Base-by-base conservation (phyloP, 2,797 vertebrate genomes). In the Sebastes cheni region DNA sequence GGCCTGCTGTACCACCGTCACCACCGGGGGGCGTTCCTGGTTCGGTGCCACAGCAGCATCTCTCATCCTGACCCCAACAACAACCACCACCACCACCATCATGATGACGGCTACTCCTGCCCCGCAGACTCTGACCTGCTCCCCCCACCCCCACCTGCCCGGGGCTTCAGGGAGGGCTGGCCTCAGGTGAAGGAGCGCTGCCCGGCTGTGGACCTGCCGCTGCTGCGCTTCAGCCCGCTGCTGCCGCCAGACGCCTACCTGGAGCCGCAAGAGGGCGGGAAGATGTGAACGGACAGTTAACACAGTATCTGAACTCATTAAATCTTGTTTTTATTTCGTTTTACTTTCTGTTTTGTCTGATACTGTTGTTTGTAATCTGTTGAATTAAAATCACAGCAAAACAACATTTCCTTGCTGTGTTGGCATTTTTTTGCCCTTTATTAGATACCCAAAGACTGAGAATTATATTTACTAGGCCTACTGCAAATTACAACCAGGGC, bases 151-250 rank as follows among this genome's bases (percentile, higher is more conserved):
- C 84, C 89, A 0, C 87, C 94, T 2, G 42, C 83, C 42, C 75
- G 91, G 6, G 65, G 81, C n/a, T 72, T 82, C 27, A 89, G 83
- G 60, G 91, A 91, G 1, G 67, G 71, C 27, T 93, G 92, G 92
- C 42, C 72, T 2, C 82, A 68, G 22, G 71, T 50, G n/a, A 92
- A 91, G 84, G 87, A 91, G 20, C 39, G 60, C 34, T 52, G 72
- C 32, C 85, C 83, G 0, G 67, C 81, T 0, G 64, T 85, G 50
- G 95, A 95, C 56, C 89, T 94, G 70, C 94, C 91, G 1, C 88
- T 96, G 85, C 86, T 95, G 20, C 92, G 91, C 64, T 96, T 95
- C 86, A 92, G 89, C 82, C 67, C 94, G 0, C 88, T 95, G 34
- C 67, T 50, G 71, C 89, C 68, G 0, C 89, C 86, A n/a, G 92